These are phyloP conservation scores for Neelides sp. DNA, from an alignment of 1,140 invertebrate species.

Conservation along the genomic window DNA sequence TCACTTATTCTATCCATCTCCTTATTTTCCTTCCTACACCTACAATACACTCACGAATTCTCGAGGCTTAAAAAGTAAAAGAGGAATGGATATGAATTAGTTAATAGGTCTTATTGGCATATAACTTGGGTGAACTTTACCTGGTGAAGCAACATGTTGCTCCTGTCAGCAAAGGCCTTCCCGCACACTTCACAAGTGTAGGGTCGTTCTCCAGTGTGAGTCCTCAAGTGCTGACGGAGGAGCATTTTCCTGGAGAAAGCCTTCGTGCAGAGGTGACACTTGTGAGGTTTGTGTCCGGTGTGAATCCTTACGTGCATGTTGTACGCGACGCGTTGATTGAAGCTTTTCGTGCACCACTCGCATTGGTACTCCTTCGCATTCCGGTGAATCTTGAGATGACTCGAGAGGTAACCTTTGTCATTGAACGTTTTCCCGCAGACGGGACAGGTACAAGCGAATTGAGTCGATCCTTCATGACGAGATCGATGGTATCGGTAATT, in stretches of 20 bases:
- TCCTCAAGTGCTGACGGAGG: slow-evolving; percentile 45
- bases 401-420: slow-evolving; percentile 60
- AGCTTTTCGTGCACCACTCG: slow-evolving; percentile 57
- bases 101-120: no score
- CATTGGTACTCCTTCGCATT: slow-evolving; percentile 55
- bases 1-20: no score
- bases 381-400: slow-evolving; percentile 64
- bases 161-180: slow-evolving; percentile 58
- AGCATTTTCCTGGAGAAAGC: slow-evolving; percentile 33
- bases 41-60: no score
- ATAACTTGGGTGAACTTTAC: slow-evolving; percentile 64
- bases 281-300: slow-evolving; percentile 39
- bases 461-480: slow-evolving; percentile 57
- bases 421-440: slow-evolving; percentile 65
- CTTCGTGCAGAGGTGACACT: slow-evolving; percentile 20
- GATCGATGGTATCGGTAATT: slow-evolving; percentile 65
- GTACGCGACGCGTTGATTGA: slow-evolving; percentile 66
- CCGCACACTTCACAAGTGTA: slow-evolving; percentile 72
- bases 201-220: slow-evolving; percentile 45
- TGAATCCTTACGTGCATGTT: slow-evolving; percentile 70
- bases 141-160: slow-evolving; percentile 68
- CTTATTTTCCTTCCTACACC: no score
- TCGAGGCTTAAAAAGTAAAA: no score
- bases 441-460: slow-evolving; percentile 58
- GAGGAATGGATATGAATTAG: no score